A percentile compares a stretch with the other conserved stretches of the same genome.
These are phyloP conservation scores for Tarsius wallacei DNA, from an alignment of 2,797 vertebrate species.

Conservation along the genomic window DNA sequence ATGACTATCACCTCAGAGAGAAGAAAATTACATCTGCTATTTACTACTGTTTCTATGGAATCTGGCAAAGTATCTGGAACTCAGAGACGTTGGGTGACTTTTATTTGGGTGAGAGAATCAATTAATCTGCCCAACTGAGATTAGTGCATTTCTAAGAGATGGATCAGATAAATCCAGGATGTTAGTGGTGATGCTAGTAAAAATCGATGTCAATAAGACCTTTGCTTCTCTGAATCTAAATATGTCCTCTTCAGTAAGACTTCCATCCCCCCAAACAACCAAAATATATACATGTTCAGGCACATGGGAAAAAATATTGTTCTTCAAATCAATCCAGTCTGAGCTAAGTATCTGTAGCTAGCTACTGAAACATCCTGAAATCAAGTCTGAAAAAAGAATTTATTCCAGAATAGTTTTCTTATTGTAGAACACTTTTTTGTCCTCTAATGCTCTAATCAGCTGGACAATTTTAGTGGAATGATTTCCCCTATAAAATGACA, in stretches of 20 bases:
- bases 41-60: constrained; percentile 52
- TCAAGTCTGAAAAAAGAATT: constrained; percentile 36
- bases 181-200: neutral
- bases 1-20: neutral
- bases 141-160: neutral
- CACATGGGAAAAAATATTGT: neutral
- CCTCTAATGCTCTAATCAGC: constrained; percentile 74
- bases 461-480: constrained; percentile 2
- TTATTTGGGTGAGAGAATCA: constrained; percentile 22
- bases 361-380: constrained; percentile 69
- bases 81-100: neutral
- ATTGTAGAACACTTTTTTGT: constrained; percentile 34
- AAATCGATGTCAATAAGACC: neutral
- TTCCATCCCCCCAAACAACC: neutral
- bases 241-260: constrained; percentile 35
- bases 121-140: constrained; percentile 10
- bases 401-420: constrained; percentile 43
- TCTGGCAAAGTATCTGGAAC: constrained; percentile 37
- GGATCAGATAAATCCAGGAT: neutral
- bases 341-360: constrained; percentile 25
- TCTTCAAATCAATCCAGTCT: constrained; percentile 38
- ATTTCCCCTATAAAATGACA: constrained; percentile 46
- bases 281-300: neutral
- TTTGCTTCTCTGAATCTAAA: constrained; percentile 40
- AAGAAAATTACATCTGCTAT: neutral